Evolutionary conservation across 2,888 invertebrate species (phyloP).

Genomic region (Dicranocentrus wangi): DNA sequence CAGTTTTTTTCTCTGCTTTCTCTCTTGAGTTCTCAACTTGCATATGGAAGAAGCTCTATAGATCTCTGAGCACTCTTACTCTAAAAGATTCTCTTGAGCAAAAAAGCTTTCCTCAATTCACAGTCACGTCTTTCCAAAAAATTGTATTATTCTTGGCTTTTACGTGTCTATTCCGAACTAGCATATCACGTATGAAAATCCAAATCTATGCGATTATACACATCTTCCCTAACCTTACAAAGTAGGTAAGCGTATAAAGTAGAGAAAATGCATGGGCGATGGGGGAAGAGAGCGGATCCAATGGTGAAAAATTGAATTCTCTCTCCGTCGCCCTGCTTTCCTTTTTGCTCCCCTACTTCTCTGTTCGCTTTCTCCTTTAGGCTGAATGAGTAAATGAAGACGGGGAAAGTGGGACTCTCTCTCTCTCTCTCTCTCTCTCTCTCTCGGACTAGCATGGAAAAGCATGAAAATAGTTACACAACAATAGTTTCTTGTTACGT

Average conservation of each 20-base stretch:
- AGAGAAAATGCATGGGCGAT: conserved; percentile 16
- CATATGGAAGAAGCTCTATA: neutral
- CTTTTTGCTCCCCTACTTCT: neutral
- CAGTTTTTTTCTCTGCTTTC: conserved; percentile 6
- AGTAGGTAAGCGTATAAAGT: too few relatives aligned
- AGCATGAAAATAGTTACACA: conserved; percentile 27
- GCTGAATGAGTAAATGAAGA: conserved; percentile 10
- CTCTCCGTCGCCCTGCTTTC: too few relatives aligned
- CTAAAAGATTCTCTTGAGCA: conserved; percentile 40
- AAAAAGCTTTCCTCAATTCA: conserved; percentile 39
- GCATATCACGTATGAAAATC: conserved; percentile 44
- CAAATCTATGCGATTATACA: conserved; percentile 44
- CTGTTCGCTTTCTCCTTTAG: neutral
- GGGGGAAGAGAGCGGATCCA: neutral
- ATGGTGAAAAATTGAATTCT: conserved; percentile 14
- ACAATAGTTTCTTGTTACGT: conserved; percentile 7
- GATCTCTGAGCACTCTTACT: neutral
- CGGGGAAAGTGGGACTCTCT: neutral
- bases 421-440: neutral
- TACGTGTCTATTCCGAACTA: conserved; percentile 13
- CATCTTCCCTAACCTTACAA: too few relatives aligned
- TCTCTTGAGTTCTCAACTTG: neutral
- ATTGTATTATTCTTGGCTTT: conserved; percentile 54
- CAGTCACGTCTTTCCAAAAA: conserved; percentile 48
- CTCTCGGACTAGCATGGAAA: neutral